Evolutionary conservation across 2,888 invertebrate genomes (phyloP).

Genomic region (Meta bourneti): DNA sequence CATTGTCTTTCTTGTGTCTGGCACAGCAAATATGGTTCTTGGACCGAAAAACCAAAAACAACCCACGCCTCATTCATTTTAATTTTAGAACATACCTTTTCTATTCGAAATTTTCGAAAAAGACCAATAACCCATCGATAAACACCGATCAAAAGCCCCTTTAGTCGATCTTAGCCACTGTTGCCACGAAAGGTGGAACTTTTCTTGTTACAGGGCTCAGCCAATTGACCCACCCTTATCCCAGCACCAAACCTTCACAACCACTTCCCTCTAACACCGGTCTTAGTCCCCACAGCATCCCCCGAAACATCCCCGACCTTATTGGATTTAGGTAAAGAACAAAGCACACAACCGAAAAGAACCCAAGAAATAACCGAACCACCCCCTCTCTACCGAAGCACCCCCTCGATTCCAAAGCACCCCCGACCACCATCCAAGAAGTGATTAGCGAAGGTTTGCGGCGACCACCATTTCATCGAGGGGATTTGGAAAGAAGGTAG

Average conservation of each 20-base stretch:
- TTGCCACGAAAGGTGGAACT: too few relatives aligned
- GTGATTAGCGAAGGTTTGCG: constrained; percentile 42
- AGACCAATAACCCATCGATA: not conserved
- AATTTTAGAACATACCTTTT: too few relatives aligned
- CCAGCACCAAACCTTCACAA: not conserved
- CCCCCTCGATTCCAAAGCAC: not conserved
- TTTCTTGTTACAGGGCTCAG: not conserved
- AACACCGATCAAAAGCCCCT: not conserved
- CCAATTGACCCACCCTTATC: not conserved
- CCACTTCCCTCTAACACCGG: constrained; percentile 16
- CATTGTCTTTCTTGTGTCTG: too few relatives aligned
- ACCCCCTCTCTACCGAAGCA: not conserved
- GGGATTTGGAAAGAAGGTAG: not conserved
- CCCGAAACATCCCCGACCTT: not conserved
- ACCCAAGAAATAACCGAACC: not conserved
- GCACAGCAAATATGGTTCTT: too few relatives aligned
- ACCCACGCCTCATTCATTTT: too few relatives aligned
- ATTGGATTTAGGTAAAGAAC: constrained; percentile 35
- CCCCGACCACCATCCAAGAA: not conserved
- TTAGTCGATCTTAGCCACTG: too few relatives aligned
- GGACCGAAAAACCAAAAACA: too few relatives aligned
- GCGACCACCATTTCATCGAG: constrained; percentile 45
- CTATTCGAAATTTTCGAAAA: not conserved
- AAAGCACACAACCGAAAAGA: constrained; percentile 1
- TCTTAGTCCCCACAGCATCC: constrained; percentile 1